Base-by-base conservation (phyloP, 2,888 invertebrate genomes). In the Apodemia duryi region DNA sequence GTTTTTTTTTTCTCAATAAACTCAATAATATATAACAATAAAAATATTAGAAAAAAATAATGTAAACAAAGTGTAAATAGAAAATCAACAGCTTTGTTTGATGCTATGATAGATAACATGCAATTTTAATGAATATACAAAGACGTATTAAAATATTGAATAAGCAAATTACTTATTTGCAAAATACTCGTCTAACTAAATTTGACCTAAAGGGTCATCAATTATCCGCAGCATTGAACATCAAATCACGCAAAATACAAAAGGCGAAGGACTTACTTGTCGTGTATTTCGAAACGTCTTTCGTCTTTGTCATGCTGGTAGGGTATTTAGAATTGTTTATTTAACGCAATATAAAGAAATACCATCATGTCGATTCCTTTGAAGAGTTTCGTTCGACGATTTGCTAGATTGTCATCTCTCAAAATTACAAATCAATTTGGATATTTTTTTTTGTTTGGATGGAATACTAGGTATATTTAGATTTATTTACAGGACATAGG, bases 141-240 rank as follows among this genome's bases (percentile, higher is more conserved):
- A 46, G 46, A 46, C 46, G 46, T 13, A 46, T 46, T 46, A 46
- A 13, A 46, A 46, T 46, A 46, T 46, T 46, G 46, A 28, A 54
- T 54, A 54, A 54, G 9, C 52, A 52, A 52, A 54, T 54, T 28
- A 54, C 32, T 28, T 52, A 10, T 46, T 46, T 46, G 54, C 54
- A 54, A 54, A 54, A 54, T 29, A 7, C 46, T 46, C 46, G 46
- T 29, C 29, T 54, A 54, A 10, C 54, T 54, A 54, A 54, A 54
- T 54, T 54, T 29, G 54, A 54, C 54, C 54, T 54, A 54, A 28
- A 54, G 52, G 54, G 54, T 54, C 54, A 54, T 29, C 54, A 54
- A 54, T 54, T 54, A 54, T 54, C 29, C 11, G 29, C 54, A 54
- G 29, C 28, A 52, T 28, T 29, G 54, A 54, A 28, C 11, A 28